phyloP scores from a whole-genome alignment of 2,797 vertebrate genomes.

The Manis pentadactyla region DNA sequence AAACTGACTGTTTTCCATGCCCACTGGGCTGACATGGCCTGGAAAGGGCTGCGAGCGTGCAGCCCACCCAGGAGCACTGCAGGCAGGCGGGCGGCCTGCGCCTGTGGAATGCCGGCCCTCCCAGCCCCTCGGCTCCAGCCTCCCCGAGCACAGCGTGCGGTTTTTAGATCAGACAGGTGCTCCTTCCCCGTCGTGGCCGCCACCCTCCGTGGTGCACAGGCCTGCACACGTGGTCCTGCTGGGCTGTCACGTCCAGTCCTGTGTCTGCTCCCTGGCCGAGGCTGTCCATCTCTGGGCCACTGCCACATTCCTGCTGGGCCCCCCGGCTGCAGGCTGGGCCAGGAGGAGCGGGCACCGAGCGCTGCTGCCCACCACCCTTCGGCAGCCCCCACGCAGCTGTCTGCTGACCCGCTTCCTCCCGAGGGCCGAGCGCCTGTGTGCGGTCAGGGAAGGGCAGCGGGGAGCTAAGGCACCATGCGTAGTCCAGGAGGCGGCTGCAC shows the following conservation, averaged over 20 bases:
- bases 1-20: too few relatives aligned
- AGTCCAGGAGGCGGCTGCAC: rapidly evolving
- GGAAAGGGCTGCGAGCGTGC: too few relatives aligned
- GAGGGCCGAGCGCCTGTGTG: rapidly evolving
- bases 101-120: not conserved
- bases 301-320: rapidly evolving
- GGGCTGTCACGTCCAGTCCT: rapidly evolving
- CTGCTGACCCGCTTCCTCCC: not conserved
- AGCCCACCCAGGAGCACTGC: too few relatives aligned
- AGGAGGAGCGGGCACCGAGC: rapidly evolving
- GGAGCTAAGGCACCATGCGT: rapidly evolving
- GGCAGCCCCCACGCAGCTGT: rapidly evolving
- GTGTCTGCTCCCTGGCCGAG: not conserved
- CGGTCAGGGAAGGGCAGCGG: not conserved
- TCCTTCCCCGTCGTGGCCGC: rapidly evolving
- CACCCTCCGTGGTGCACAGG: rapidly evolving
- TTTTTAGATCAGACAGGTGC: rapidly evolving
- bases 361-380: rapidly evolving
- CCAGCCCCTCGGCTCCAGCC: not conserved
- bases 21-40: too few relatives aligned
- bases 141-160: not conserved
- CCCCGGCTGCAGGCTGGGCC: rapidly evolving
- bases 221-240: rapidly evolving
- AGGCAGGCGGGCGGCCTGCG: rapidly evolving
- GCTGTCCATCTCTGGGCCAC: rapidly evolving